Conservation (phyloP, 92 coral and sea anemone genomes). For the Ricordea florida region DNA sequence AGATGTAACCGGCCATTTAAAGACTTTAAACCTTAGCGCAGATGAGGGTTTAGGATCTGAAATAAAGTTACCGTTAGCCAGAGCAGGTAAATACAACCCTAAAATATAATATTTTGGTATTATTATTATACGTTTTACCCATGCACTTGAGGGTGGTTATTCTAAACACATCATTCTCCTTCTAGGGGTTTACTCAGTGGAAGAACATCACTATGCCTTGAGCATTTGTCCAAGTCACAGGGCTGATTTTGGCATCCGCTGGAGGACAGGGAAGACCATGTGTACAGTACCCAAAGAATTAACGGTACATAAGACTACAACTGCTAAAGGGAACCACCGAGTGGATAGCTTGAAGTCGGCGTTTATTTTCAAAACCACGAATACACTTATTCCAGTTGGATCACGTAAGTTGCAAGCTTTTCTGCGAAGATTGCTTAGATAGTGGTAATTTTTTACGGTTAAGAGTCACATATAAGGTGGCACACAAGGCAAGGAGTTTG, state of each 20-base stretch:
- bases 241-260: constrained; percentile 5
- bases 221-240: constrained; percentile 6
- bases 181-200: constrained; percentile 7
- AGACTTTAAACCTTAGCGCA: too few species aligned
- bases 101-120: too few species aligned
- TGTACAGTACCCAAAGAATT: not conserved
- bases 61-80: too few species aligned
- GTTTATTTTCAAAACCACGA: constrained; percentile 6
- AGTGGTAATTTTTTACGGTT: not conserved
- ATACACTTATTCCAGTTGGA: constrained; percentile 34
- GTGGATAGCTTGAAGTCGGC: constrained; percentile 30
- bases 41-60: too few species aligned
- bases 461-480: not conserved
- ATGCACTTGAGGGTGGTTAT: too few species aligned
- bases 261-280: constrained; percentile 3
- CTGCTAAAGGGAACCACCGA: constrained; percentile 24
- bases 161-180: too few species aligned
- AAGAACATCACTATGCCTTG: not conserved
- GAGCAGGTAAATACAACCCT: too few species aligned
- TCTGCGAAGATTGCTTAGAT: not conserved
- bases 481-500: not conserved
- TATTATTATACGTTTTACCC: too few species aligned
- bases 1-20: too few species aligned
- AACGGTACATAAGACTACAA: not conserved
- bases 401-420: not conserved